Evolutionary conservation across 2,113 vertebrate species (phyloP), one percentile per base, ranked within the genome.

Genomic region (Coryphaenoides rupestris): DNA sequence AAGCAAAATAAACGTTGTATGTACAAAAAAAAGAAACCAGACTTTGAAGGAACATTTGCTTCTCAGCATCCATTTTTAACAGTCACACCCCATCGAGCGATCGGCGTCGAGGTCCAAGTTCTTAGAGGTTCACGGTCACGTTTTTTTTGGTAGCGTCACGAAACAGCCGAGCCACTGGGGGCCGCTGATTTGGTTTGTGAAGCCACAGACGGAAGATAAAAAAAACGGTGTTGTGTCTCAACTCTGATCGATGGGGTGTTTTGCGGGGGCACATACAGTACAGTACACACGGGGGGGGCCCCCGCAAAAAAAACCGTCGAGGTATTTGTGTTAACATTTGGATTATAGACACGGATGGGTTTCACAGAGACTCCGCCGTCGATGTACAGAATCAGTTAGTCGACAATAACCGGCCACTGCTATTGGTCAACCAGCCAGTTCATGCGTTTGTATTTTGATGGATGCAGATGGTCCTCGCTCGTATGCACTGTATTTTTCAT

Each of bases 371-470:
- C 73, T 72, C n/a, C 78, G 61, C 65, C 66, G 59, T 68, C 75
- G 64, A 21, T 73, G 75, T 80, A 70, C 72, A 80, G 75, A 78
- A 60, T 50, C 67, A 76, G 69, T n/a, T n/a, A n/a, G n/a, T n/a
- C n/a, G n/a, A n/a, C 62, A 21, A 45, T 61, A 53, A 40, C 68
- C 63, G 67, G 58, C 19, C 60, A 73, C 70, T 58, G 66, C 70
- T 69, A 61, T 17, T 53, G 66, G 66, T 82, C 65, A 74, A 68
- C 65, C 73, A 73, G 81, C 78, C 77, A 72, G 72, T 62, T 66
- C 78, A 72, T 50, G 9, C 16, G 15, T 50, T 50, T 50, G n/a
- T n/a, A n/a, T 50, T 2, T 50, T 13, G 5, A 4, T 50, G 15
- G 15, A 50, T n/a, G n/a, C n/a, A n/a, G n/a, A n/a, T n/a, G n/a